Conservation (phyloP, 2,797 vertebrate species). For the Trichosurus vulpecula region DNA sequence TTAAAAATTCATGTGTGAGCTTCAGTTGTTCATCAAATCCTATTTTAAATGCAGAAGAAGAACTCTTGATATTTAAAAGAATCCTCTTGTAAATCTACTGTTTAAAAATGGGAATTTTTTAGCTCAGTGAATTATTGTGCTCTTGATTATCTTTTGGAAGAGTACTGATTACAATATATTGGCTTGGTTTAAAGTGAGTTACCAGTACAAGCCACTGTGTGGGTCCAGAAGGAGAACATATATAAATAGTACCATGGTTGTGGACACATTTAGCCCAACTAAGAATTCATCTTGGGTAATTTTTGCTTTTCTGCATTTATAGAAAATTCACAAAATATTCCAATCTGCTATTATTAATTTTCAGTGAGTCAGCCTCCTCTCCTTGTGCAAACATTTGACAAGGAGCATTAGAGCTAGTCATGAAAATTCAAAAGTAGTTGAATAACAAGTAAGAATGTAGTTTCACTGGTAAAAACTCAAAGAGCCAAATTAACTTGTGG, state of each 20-base stretch:
- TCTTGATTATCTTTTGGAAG: not conserved
- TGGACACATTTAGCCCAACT: not conserved
- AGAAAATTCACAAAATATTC: constrained; percentile 44
- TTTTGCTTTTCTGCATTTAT: constrained; percentile 47
- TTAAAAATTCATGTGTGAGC: not conserved
- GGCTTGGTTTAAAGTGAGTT: not conserved
- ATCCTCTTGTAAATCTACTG: constrained; percentile 2
- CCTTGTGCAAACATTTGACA: not conserved
- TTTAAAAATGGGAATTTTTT: not conserved
- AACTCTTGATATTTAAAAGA: constrained; percentile 38
- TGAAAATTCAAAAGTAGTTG: constrained; percentile 24
- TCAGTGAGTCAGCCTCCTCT: constrained; percentile 31
- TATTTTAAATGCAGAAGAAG: constrained; percentile 32
- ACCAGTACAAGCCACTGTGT: not conserved
- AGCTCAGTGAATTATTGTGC: not conserved
- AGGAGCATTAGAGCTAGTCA: constrained; percentile 2
- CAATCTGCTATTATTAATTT: constrained; percentile 46
- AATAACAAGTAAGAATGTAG: constrained; percentile 34
- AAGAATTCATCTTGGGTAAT: constrained; percentile 22
- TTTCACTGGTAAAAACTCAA: constrained; percentile 17
- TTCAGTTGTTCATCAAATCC: constrained; percentile 19
- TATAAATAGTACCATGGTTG: not conserved
- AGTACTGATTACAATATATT: not conserved
- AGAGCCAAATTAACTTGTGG: constrained; percentile 32
- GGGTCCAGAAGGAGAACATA: not conserved